A percentile compares a stretch with the other conserved stretches of the same genome.
Conservation (phyloP, 2,113 vertebrate species). For the Rhabdomys dilectus region DNA sequence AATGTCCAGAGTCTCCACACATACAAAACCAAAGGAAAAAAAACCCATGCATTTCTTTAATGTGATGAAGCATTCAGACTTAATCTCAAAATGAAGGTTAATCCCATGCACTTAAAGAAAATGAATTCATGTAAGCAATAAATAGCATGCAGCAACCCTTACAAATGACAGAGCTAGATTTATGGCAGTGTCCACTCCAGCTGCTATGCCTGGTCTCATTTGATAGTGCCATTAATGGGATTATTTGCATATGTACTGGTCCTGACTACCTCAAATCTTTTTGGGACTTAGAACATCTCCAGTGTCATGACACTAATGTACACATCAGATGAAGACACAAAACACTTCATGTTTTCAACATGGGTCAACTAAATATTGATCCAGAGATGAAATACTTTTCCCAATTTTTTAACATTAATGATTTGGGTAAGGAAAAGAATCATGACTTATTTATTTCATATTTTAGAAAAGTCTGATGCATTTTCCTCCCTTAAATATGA, state of each 20-base stretch:
- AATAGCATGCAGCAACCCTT: conserved; percentile 85
- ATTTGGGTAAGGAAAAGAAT: conserved; percentile 34
- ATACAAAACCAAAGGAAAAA: conserved; percentile 68
- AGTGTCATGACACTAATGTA: not conserved
- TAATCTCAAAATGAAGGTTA: conserved; percentile 44
- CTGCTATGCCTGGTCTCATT: conserved; percentile 73
- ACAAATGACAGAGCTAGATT: conserved; percentile 76
- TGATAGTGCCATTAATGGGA: conserved; percentile 73
- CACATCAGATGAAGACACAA: conserved; percentile 52
- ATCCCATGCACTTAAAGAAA: conserved; percentile 81
- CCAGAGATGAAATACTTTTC: conserved; percentile 64
- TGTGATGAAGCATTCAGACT: conserved; percentile 65
- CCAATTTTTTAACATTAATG: not conserved
- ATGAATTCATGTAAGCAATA: conserved; percentile 57
- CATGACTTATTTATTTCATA: not conserved
- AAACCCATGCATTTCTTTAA: conserved; percentile 82
- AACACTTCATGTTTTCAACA: conserved; percentile 24
- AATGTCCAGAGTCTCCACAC: conserved; percentile 73
- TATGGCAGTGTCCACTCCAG: conserved; percentile 79
- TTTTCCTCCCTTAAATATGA: not conserved
- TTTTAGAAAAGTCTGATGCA: not conserved
- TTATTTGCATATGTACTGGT: not conserved
- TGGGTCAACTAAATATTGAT: conserved; percentile 50
- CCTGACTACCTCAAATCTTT: conserved; percentile 65
- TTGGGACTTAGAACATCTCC: conserved; percentile 65